Evolutionary conservation across 2,113 vertebrate genomes (phyloP).

Genomic region (Ciconia maguari): DNA sequence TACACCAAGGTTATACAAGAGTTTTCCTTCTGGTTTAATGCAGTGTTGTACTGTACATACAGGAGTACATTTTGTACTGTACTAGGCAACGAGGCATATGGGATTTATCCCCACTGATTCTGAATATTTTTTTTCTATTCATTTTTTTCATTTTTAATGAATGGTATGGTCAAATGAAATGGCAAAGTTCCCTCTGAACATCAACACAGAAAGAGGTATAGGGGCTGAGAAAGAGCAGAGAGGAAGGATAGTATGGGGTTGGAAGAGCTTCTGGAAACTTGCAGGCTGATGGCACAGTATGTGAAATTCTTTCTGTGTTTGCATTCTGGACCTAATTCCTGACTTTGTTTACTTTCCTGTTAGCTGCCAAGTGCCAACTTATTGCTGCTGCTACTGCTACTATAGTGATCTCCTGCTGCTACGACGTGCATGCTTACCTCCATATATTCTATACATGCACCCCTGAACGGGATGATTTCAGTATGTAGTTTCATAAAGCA

Average conservation of each 20-base stretch:
- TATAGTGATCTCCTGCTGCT: background rate
- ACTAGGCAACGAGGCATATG: background rate
- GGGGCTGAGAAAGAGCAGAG: constrained; percentile 23
- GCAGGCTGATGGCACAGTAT: constrained; percentile 17
- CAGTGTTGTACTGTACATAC: background rate
- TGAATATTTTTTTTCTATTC: background rate
- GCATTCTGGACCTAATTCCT: constrained; percentile 48
- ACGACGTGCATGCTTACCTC: rapidly evolving
- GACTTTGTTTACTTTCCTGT: constrained; percentile 49
- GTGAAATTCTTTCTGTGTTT: constrained; percentile 54
- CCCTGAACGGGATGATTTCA: background rate
- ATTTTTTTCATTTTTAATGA: background rate
- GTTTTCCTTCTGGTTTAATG: constrained; percentile 4
- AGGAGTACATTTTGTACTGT: constrained; percentile 38
- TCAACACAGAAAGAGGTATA: background rate
- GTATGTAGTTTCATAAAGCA: background rate
- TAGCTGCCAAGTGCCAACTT: background rate
- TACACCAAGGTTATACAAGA: background rate
- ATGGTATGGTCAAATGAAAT: background rate
- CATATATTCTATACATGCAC: rapidly evolving
- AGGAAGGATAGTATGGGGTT: background rate
- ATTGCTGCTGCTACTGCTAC: constrained; percentile 1
- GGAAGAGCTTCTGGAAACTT: constrained; percentile 57
- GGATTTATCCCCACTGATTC: background rate
- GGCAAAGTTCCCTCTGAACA: background rate